Conservation (phyloP, 92 coral and sea anemone species). For the Galaxea fascicularis region DNA sequence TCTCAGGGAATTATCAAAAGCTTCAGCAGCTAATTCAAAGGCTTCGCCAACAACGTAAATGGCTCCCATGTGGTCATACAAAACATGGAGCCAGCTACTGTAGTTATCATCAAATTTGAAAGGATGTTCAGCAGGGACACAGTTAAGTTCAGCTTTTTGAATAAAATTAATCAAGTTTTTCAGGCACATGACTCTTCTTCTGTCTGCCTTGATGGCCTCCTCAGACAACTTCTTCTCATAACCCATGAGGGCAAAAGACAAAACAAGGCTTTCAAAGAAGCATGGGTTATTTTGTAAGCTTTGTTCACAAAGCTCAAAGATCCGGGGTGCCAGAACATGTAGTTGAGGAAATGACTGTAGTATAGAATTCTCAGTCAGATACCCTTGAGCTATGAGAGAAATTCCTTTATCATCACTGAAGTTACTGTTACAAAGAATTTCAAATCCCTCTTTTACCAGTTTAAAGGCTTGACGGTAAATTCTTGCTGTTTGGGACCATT, state of each 20-base stretch:
- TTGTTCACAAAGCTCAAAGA: not conserved
- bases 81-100: constrained; percentile 75
- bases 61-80: constrained; percentile 55
- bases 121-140: constrained; percentile 43
- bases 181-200: constrained; percentile 26
- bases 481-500: constrained; percentile 81
- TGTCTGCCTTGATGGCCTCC: constrained; percentile 38
- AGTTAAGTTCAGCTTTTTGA: constrained; percentile 53
- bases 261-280: constrained; percentile 74
- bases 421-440: constrained; percentile 59
- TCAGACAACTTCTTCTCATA: not conserved
- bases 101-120: constrained; percentile 63
- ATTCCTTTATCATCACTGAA: constrained; percentile 69
- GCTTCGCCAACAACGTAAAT: constrained; percentile 38
- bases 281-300: constrained; percentile 9
- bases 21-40: constrained; percentile 63
- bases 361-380: constrained; percentile 64
- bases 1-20: constrained; percentile 67
- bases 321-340: too few species aligned
- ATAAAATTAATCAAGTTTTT: constrained; percentile 71
- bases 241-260: constrained; percentile 15
- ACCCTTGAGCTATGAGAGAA: constrained; percentile 65
- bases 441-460: constrained; percentile 67
- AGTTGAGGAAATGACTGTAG: constrained; percentile 40
- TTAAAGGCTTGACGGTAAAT: constrained; percentile 71